Evolutionary conservation across 2,797 vertebrate species (phyloP), one percentile per base, ranked within the genome.

Genomic region (Bovichtus diacanthus): DNA sequence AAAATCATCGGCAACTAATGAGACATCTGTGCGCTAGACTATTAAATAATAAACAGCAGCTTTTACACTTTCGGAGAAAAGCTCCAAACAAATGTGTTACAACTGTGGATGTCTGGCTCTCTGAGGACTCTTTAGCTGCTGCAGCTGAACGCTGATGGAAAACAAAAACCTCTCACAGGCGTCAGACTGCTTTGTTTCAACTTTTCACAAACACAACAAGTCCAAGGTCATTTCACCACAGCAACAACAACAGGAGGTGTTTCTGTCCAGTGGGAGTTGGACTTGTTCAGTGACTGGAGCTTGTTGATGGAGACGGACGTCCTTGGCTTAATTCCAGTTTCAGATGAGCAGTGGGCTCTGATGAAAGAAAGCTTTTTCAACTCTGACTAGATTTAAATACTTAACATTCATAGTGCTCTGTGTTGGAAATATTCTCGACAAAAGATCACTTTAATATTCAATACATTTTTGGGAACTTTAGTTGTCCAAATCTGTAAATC

Each of bases 211-310:
- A 63, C 59, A 73, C 61, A 55, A 47, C 61, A 78, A 76, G 68
- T 65, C 76, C 83, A 85, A 85, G 85, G 86, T 86, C 82, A 51
- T 68, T 74, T 65, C 47, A 56, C 39, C 55, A 18, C 67, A 41
- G 41, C 49, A 5, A 58, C 68, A 82, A 76, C 70, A 86, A n/a
- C 63, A 74, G 47, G 63, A 83, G 61, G 55, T 44, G 76, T 62
- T 72, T 75, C 5, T 39, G 56, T 70, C 82, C 58, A 13, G 5
- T 21, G 76, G 85, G 85, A 82, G 23, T 2, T 29, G 61, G 58
- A 72, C 68, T 82, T 75, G 64, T 59, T 77, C 18, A n/a, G 46
- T 54, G 70, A 64, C 69, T 70, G 62, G 41, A 82, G 51, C 70
- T 71, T 19, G 47, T 61, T 10, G 50, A 61, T 38, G 62, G 54